Conservation (phyloP, 2,888 invertebrate species). For the Sympetrum striolatum region DNA sequence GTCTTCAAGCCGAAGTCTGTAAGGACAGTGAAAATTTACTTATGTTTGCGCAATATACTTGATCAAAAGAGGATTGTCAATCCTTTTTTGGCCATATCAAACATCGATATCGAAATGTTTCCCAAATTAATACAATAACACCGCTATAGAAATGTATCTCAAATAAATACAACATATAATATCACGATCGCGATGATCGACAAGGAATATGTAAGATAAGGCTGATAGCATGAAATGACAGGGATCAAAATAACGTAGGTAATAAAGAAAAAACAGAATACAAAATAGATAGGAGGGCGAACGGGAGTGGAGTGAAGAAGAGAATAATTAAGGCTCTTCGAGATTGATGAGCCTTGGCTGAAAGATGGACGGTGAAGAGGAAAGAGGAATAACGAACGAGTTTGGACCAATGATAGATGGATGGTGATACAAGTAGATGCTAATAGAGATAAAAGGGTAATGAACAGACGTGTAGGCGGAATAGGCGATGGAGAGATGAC, state of each 20-base stretch:
- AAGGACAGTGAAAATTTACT: no score
- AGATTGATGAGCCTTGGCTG: background rate
- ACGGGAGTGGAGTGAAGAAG: background rate
- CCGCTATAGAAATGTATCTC: background rate
- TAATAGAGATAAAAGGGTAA: slow-evolving; percentile 6
- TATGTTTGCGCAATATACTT: no score
- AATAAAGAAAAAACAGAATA: background rate
- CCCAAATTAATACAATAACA: background rate
- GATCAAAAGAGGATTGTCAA: no score
- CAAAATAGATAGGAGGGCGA: background rate
- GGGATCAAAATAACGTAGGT: background rate
- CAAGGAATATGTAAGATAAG: background rate
- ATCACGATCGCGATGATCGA: background rate
- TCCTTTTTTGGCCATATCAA: background rate
- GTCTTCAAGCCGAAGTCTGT: no score
- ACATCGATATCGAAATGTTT: no score
- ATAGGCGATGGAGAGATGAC: background rate
- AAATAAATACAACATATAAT: background rate
- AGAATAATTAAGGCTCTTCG: background rate
- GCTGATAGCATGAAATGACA: background rate
- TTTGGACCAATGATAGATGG: slow-evolving; percentile 9
- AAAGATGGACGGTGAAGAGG: background rate
- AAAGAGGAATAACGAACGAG: background rate
- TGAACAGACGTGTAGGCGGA: background rate
- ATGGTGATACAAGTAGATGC: background rate